Percentiles rank a stretch among this genome's conserved stretches.
phyloP scores from a whole-genome alignment of 2,888 invertebrate genomes.

The Habroteleia sp. region DNA sequence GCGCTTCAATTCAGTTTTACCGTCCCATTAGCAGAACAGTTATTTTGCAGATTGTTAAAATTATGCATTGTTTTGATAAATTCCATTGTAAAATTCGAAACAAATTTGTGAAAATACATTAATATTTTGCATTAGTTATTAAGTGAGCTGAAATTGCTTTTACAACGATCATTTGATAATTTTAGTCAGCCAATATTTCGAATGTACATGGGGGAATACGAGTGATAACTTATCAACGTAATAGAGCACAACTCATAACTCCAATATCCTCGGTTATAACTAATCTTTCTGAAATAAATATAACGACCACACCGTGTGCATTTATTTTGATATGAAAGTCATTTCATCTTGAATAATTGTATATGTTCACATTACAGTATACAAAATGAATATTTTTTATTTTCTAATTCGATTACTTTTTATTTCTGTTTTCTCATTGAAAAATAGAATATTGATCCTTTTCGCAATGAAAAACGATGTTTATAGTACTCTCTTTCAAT shows the following conservation, averaged over 20 bases:
- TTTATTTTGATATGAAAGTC: background rate
- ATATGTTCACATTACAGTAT: too few species aligned
- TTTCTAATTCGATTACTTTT: too few species aligned
- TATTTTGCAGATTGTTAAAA: too few species aligned
- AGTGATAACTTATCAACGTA: slow-evolving; percentile 45
- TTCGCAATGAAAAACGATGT: too few species aligned
- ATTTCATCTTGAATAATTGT: too few species aligned
- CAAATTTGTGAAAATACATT: slow-evolving; percentile 8
- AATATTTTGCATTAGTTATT: slow-evolving; percentile 15
- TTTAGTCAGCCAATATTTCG: slow-evolving; percentile 33
- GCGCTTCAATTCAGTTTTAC: too few species aligned
- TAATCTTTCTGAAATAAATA: slow-evolving; percentile 22
- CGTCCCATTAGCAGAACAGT: too few species aligned
- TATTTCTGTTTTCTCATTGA: too few species aligned
- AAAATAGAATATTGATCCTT: too few species aligned
- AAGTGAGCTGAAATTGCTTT: slow-evolving; percentile 25
- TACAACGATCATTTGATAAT: slow-evolving; percentile 43
- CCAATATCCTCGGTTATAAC: slow-evolving; percentile 29
- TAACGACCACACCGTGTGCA: background rate
- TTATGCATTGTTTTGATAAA: too few species aligned
- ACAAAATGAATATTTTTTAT: too few species aligned
- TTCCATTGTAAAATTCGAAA: slow-evolving; percentile 5
- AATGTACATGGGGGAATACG: slow-evolving; percentile 39
- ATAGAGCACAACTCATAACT: slow-evolving; percentile 29
- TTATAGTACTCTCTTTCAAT: too few species aligned